Base-by-base conservation (phyloP, 1,140 invertebrate species). In the Cepaea nemoralis region DNA sequence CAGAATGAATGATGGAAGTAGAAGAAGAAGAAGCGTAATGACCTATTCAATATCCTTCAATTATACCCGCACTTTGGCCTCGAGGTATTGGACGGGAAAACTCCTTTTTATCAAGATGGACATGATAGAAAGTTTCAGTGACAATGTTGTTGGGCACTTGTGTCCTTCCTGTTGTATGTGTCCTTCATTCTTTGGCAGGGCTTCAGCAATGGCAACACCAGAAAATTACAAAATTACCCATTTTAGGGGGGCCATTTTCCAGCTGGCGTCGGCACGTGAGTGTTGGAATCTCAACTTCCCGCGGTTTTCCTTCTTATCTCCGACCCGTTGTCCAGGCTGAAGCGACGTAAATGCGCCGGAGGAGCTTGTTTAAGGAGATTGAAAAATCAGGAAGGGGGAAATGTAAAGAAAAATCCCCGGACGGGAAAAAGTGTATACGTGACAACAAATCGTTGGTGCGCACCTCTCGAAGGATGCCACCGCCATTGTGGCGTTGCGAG, bases 151-250 rank as follows among this genome's bases (percentile, higher is more conserved):
- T n/a, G 12, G 27, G 55, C 63, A 48, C 55, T 78, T n/a, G 40
- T 24, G 39, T 40, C 2, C n/a, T 8, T 66, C 63, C 39, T 39
- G 63, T 66, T n/a, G 40, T 24, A 3, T 19, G 19, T 48, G 39
- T 66, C 39, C 39, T 35, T 16, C 14, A 39, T 66, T 66, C 59
- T 67, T 12, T 10, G 5, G 59, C 76, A 14, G 33, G 31, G 55
- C 63, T 31, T 73, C 39, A 40, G 31, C 76, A 24, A 10, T 78
- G 39, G 1, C 50, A 31, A 66, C 63, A 66, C 76, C 63, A 67
- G 76, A 67, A 78, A 78, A 78, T 67, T 39, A 78, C 76, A 78
- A 76, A 76, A 76, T 76, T 14, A 76, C 74, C 74, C 45, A 33
- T 55, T 59, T 76, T 42, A 31, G 19, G 31, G 48, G 76, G 63